A percentile compares a stretch with the other conserved stretches of the same genome.
These are phyloP conservation scores for rabbit (Oryctolagus cuniculus) DNA, from an alignment of 2,113 vertebrate genomes.

Conservation along the genomic window DNA sequence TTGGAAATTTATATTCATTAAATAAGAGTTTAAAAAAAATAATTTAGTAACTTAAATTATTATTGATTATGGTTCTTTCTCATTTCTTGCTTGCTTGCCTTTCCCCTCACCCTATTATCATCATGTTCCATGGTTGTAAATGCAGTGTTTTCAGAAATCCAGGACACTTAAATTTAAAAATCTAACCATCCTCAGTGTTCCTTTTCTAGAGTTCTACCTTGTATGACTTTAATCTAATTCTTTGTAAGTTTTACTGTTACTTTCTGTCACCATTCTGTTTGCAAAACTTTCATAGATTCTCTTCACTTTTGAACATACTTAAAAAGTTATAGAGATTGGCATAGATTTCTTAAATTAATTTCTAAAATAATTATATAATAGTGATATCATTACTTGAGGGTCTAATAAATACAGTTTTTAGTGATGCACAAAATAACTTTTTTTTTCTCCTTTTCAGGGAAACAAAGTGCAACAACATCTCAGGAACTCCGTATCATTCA, in stretches of 20 bases:
- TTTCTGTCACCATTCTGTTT: constrained; percentile 47
- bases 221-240: constrained; percentile 34
- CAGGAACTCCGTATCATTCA: constrained; percentile 74
- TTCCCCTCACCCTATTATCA: background rate
- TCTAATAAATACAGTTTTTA: constrained; percentile 33
- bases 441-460: constrained; percentile 79
- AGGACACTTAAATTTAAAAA: constrained; percentile 25
- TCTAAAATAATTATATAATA: constrained; percentile 58
- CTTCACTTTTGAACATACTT: constrained; percentile 42
- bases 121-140: background rate
- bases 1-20: too few species aligned
- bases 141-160: constrained; percentile 61
- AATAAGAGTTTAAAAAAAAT: too few species aligned
- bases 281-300: constrained; percentile 10
- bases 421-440: constrained; percentile 38
- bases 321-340: background rate
- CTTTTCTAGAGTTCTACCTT: constrained; percentile 37
- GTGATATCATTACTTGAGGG: constrained; percentile 38
- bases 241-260: constrained; percentile 10
- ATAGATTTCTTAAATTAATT: constrained; percentile 54
- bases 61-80: background rate
- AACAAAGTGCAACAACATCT: constrained; percentile 67
- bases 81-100: background rate
- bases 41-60: too few species aligned
- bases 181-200: background rate